These are phyloP conservation scores for Mohoua ochrocephala DNA, from an alignment of 2,113 vertebrate species.

Conservation along the genomic window DNA sequence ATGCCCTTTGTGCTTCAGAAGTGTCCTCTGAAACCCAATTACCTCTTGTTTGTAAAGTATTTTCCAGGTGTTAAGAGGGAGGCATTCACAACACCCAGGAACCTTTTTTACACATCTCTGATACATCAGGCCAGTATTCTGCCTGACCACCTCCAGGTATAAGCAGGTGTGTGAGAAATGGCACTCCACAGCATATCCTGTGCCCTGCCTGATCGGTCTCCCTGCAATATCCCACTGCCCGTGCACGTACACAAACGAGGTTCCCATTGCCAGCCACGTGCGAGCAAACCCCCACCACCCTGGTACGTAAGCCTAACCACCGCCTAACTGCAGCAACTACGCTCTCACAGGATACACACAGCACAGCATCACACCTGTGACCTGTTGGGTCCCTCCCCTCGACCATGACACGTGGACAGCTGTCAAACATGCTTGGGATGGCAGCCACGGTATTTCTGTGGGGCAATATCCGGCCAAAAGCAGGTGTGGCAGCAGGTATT, in stretches of 20 bases:
- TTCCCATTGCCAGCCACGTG: neutral
- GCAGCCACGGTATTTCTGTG: neutral
- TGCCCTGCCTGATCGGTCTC: rapidly evolving
- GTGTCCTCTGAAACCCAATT: neutral
- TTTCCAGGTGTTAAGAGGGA: neutral
- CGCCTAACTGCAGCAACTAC: rapidly evolving
- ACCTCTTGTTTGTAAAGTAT: neutral
- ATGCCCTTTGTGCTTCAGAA: neutral
- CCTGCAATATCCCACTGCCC: rapidly evolving
- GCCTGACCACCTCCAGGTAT: neutral
- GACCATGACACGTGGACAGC: neutral
- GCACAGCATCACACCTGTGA: neutral
- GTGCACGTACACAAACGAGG: rapidly evolving
- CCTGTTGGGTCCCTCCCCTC: neutral
- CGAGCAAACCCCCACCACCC: neutral
- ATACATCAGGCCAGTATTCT: neutral
- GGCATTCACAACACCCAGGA: neutral
- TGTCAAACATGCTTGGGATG: neutral
- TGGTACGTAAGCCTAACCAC: neutral
- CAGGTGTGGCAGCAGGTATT: neutral
- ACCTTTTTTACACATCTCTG: neutral
- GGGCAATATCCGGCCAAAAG: constrained; percentile 18
- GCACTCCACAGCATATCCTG: neutral
- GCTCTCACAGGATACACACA: neutral
- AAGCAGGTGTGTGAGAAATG: neutral